Conservation (phyloP, 2,888 invertebrate genomes). For the Sepiola atlantica region DNA sequence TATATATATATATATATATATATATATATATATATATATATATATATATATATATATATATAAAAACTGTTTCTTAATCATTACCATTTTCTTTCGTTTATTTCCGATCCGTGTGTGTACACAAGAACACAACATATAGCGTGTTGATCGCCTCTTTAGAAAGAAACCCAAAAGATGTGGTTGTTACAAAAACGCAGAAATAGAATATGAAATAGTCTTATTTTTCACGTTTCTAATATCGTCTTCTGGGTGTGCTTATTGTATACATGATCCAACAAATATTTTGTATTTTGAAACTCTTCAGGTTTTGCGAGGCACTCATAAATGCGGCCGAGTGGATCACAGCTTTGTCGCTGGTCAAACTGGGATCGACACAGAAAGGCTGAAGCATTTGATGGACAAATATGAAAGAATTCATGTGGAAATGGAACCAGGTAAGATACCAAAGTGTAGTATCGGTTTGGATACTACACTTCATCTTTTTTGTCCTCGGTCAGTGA, state of each 20-base stretch:
- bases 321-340: conserved; percentile 71
- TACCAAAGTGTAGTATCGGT: too few species aligned
- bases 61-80: too few species aligned
- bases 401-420: conserved; percentile 62
- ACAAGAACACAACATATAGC: too few species aligned
- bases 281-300: background rate
- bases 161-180: background rate
- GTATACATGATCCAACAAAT: background rate
- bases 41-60: background rate
- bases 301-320: conserved; percentile 66
- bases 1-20: background rate
- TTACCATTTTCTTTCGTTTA: too few species aligned
- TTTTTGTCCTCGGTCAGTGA: too few species aligned
- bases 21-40: background rate
- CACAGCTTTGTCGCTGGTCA: conserved; percentile 69
- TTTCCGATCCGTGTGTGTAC: too few species aligned
- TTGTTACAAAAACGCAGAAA: too few species aligned
- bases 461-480: too few species aligned
- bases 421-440: conserved; percentile 70
- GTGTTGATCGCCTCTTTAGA: background rate
- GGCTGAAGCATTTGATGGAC: conserved; percentile 64
- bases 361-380: conserved; percentile 66
- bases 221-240: too few species aligned
- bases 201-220: too few species aligned
- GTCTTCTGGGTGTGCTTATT: too few species aligned